These are phyloP conservation scores for Podocnemis expansa DNA, from an alignment of 2,113 vertebrate species.

Conservation along the genomic window DNA sequence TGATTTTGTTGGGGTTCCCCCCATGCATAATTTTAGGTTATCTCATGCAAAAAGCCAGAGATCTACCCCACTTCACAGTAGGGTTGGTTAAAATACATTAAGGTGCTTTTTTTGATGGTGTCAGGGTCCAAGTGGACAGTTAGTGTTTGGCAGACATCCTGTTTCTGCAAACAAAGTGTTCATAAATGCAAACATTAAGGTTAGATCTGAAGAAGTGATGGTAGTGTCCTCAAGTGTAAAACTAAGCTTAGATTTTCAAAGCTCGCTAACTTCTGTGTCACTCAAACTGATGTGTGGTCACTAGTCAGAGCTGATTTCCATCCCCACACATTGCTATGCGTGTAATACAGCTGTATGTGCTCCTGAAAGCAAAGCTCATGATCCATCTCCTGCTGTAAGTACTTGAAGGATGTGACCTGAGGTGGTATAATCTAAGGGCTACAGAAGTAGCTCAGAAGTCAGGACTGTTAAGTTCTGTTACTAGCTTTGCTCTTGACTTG, in stretches of 20 bases:
- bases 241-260: background rate
- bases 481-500: rapidly evolving
- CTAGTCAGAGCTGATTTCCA: rapidly evolving
- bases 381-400: background rate
- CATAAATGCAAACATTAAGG: background rate
- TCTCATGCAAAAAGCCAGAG: rapidly evolving
- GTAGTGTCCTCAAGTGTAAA: background rate
- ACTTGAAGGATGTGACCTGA: background rate
- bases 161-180: background rate
- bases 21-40: background rate
- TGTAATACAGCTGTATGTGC: background rate
- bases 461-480: rapidly evolving
- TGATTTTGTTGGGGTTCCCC: background rate
- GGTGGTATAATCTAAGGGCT: background rate
- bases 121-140: no score
- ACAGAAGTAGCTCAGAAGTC: background rate
- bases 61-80: background rate
- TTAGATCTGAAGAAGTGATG: background rate
- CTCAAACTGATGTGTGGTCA: background rate
- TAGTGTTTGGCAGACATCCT: background rate
- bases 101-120: background rate
- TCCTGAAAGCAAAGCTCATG: rapidly evolving
- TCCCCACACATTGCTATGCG: rapidly evolving
- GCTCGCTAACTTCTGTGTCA: background rate
- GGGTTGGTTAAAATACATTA: background rate